Conservation (phyloP, 2,113 vertebrate genomes). For the Pyrgilauda ruficollis region DNA sequence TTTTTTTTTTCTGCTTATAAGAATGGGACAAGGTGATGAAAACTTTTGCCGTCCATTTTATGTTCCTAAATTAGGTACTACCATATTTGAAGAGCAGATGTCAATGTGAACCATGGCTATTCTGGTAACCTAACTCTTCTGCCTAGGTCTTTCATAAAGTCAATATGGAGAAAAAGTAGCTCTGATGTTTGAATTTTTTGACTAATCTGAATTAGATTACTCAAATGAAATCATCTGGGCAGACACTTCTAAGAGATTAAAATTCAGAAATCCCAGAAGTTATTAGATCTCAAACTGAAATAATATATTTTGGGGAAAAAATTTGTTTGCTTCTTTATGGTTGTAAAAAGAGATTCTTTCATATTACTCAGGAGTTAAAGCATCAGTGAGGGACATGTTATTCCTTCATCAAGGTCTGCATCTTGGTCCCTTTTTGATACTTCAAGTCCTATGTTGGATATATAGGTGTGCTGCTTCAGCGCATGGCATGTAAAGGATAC, state of each 20-base stretch:
- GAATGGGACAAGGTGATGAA: not conserved
- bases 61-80: not conserved
- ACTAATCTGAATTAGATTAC: not conserved
- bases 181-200: not conserved
- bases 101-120: not conserved
- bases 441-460: not conserved
- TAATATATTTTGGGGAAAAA: not conserved
- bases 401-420: not conserved
- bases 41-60: not conserved
- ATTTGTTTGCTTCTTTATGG: not conserved
- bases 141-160: not conserved
- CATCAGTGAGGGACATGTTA: not conserved
- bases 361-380: not conserved
- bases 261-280: not conserved
- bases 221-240: not conserved
- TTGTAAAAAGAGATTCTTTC: not conserved
- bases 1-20: not conserved
- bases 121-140: not conserved
- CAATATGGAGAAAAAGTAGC: not conserved
- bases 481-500: not conserved
- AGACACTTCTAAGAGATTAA: not conserved
- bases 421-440: not conserved
- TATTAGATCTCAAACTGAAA: not conserved
- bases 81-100: not conserved
- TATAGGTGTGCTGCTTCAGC: not conserved